These are phyloP conservation scores for Acropora yongei DNA, from an alignment of 64 coral and sea anemone species.

Conservation along the genomic window DNA sequence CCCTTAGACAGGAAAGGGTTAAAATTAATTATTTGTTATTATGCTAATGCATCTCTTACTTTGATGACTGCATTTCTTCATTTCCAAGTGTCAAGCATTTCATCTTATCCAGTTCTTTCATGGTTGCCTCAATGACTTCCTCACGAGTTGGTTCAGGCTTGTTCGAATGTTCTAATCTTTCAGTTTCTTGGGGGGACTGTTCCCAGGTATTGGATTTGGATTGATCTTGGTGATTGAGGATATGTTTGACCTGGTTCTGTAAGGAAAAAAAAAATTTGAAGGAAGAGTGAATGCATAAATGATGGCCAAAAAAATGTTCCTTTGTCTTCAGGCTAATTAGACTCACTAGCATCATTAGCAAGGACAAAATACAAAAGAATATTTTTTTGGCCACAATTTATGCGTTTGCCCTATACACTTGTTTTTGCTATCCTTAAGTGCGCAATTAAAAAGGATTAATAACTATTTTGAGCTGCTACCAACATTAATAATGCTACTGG, in stretches of 20 bases:
- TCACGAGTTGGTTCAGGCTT: conserved; percentile 65
- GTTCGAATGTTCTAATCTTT: not conserved
- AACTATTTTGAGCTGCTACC: too few species aligned
- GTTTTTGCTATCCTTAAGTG: too few species aligned
- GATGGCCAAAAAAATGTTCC: too few species aligned
- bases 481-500: too few species aligned
- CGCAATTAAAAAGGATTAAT: too few species aligned
- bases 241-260: conserved; percentile 57
- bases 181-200: not conserved
- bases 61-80: not conserved
- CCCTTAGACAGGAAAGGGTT: not conserved
- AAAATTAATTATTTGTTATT: not conserved
- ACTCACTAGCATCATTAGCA: too few species aligned
- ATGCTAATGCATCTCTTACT: not conserved
- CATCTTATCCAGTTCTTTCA: conserved; percentile 87
- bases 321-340: too few species aligned
- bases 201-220: not conserved
- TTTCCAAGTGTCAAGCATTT: conserved; percentile 23
- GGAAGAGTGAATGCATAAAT: not conserved
- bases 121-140: conserved; percentile 85
- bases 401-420: too few species aligned
- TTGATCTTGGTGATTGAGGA: conserved; percentile 42
- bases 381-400: too few species aligned
- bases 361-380: too few species aligned
- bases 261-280: not conserved